Evolutionary conservation across 1,140 invertebrate genomes (phyloP), one percentile per base, ranked within the genome.

Genomic region (Acromyrmex heyeri): DNA sequence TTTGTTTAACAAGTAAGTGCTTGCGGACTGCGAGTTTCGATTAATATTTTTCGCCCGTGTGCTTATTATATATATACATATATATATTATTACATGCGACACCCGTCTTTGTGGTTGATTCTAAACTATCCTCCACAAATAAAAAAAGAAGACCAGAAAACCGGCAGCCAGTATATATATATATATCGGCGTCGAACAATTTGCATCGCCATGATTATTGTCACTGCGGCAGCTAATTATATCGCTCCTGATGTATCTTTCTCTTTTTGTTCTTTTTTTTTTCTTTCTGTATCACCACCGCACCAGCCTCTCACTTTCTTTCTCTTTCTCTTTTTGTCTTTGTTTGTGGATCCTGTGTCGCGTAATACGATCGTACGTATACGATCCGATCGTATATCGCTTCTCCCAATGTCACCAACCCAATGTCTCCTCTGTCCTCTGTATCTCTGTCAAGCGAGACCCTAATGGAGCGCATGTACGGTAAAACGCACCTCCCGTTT

Each of bases 21-120:
- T 83, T 83, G 55, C 79, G 79, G 79, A 83, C 69, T 73, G 79
- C 79, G 79, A 83, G 57, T 83, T 61, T 83, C 79, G 69, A 83
- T 83, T 83, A 83, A 83, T 83, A 83, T 75, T 83, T 83, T 83
- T 83, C 79, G 79, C 69, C 69, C 79, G 79, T 75, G 69, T 83
- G 79, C 79, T 83, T 83, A 83, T 83, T 83, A 62, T 83, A 70
- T 81, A 75, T 64, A 67, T 81, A 69, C 30, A 75, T 75, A 59
- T 75, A 75, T 59, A 78, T 78, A 78, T 78, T 75, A 75, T 75
- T 83, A 75, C 57, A 83, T 83, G 79, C 69, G 69, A 83, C 79
- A 83, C 69, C 79, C 79, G 27, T 73, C 7, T 78, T 83, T 83
- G 79, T 83, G 79, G 69, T 83, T 73, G 69, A 83, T 75, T 83